Base-by-base conservation (phyloP, 2,113 vertebrate genomes). In the Pollachius pollachius region DNA sequence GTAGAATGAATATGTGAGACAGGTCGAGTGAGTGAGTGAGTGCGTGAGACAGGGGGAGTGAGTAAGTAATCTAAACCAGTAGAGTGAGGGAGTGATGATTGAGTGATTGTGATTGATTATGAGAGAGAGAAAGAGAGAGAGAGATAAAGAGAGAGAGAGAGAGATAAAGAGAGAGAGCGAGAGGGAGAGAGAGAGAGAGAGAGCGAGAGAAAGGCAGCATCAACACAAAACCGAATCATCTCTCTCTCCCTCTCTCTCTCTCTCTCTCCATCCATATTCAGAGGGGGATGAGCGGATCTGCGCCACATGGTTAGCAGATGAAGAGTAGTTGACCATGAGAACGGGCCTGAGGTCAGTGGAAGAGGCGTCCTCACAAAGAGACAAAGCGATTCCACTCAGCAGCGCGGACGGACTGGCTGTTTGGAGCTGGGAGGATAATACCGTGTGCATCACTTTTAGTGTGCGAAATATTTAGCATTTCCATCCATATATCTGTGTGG, bases 321-420 rank as follows among this genome's bases (percentile, higher is more conserved):
- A 90, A 90, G 85, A 83, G 88, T 85, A 86, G 76, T 87, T 91
- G 90, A 87, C 82, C 88, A 91, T 89, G 81, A 86, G 81, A 90
- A 90, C 87, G 81, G 89, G 85, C 65, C 73, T 78, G 72, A 69
- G 85, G 86, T 85, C 79, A 85, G 25, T 25, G 75, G 72, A 66
- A 73, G 34, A 74, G 70, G 65, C 64, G 76, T 57, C 4, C 15
- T 21, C 54, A 68, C 73, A 64, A 67, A 67, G 68, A 77, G 66
- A 23, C 67, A 83, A 84, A 76, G 78, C 78, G 82, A 89, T 83
- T 82, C 78, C 77, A 78, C 70, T 72, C 69, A 11, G 62, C 41
- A 70, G 62, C 68, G 77, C 73, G 85, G 23, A 71, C 64, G 69
- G 68, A 66, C 54, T 9, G 54, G 54, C 54, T 16, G 41, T 13